phyloP scores from a whole-genome alignment of 2,113 vertebrate species.

The Takifugu bimaculatus region DNA sequence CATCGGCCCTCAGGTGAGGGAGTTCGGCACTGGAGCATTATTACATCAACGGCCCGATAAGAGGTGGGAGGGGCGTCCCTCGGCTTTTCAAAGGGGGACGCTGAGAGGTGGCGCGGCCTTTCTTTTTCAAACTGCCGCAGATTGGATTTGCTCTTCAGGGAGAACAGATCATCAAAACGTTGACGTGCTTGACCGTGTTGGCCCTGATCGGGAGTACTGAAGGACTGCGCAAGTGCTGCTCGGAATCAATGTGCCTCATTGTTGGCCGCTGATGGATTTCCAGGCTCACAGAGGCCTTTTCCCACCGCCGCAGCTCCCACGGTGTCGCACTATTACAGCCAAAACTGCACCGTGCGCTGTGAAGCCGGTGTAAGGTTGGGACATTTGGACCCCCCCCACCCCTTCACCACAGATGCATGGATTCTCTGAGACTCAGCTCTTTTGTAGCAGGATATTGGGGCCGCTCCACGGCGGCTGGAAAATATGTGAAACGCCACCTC shows the following conservation, averaged over 20 bases:
- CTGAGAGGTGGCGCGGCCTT: slow-evolving; percentile 14
- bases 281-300: slow-evolving; percentile 34
- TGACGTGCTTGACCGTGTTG: slow-evolving; percentile 67
- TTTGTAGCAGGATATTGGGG: slow-evolving; percentile 18
- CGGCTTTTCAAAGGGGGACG: slow-evolving; percentile 27
- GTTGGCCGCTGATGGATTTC: slow-evolving; percentile 52
- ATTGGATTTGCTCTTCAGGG: slow-evolving; percentile 55
- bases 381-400: too few species aligned
- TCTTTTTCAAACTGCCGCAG: slow-evolving; percentile 21
- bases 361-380: too few species aligned
- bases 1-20: slow-evolving; percentile 45
- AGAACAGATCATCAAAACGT: slow-evolving; percentile 68
- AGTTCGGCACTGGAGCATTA: slow-evolving; percentile 38
- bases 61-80: slow-evolving; percentile 6
- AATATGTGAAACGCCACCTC: slow-evolving; percentile 56
- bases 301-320: slow-evolving; percentile 50
- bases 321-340: slow-evolving; percentile 3
- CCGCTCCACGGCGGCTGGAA: slow-evolving; percentile 43
- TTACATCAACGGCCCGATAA: slow-evolving; percentile 38
- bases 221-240: slow-evolving; percentile 38
- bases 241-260: slow-evolving; percentile 68
- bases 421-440: slow-evolving; percentile 4
- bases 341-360: not conserved
- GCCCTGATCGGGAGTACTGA: slow-evolving; percentile 24
- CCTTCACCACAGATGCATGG: not conserved